These are phyloP conservation scores for Platorchestia sp. DNA, from an alignment of 1,140 invertebrate species.

Conservation along the genomic window DNA sequence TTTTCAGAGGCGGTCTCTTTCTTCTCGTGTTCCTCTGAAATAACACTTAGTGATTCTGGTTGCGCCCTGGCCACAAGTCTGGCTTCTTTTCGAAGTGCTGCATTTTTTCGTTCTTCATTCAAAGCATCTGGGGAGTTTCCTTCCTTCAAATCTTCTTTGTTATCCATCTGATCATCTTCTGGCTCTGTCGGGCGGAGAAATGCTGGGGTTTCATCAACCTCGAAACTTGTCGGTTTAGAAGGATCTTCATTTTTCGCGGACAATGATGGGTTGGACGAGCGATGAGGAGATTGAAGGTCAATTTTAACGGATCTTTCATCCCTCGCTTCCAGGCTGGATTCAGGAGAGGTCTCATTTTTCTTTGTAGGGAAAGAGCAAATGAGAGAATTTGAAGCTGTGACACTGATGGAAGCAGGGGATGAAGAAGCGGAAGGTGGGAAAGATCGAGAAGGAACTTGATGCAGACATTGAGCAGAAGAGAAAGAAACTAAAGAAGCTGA, in stretches of 20 bases:
- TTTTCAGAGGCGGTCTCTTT: neutral
- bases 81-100: neutral
- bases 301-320: neutral
- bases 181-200: neutral
- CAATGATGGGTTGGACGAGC: neutral
- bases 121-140: neutral
- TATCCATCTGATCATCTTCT: neutral
- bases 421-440: neutral
- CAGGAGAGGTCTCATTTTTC: neutral
- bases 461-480: neutral
- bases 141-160: neutral
- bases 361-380: neutral
- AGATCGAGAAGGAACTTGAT: neutral
- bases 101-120: neutral
- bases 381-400: neutral
- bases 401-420: neutral
- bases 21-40: neutral
- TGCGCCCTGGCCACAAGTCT: neutral
- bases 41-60: neutral
- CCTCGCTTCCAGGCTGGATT: neutral
- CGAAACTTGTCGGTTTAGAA: neutral
- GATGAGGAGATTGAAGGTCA: neutral
- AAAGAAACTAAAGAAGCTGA: neutral
- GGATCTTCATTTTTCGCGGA: neutral
- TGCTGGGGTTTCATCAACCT: neutral